Percentiles rank a stretch among this genome's conserved stretches.
phyloP scores from a whole-genome alignment of 2,113 vertebrate species.

The Brachionichthys hirsutus region DNA sequence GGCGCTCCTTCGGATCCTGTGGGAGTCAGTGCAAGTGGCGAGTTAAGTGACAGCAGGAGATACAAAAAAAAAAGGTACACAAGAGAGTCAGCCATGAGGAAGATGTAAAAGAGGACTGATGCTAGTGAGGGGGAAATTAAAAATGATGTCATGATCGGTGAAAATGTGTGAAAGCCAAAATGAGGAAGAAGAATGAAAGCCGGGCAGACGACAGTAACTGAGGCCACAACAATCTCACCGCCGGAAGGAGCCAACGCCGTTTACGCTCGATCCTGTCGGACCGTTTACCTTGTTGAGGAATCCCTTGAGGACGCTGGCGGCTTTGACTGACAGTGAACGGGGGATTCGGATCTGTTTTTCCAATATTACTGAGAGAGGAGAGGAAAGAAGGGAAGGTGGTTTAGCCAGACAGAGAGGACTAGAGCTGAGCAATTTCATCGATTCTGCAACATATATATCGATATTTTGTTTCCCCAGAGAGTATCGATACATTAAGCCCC shows the following conservation, averaged over 20 bases:
- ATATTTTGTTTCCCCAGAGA: no score
- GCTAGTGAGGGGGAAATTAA: not conserved
- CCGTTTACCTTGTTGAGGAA: slow-evolving; percentile 95
- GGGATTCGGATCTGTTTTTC: slow-evolving; percentile 99
- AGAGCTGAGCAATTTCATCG: no score
- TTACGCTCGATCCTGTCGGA: slow-evolving; percentile 11
- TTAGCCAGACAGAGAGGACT: not conserved
- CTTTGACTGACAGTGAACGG: slow-evolving; percentile 96
- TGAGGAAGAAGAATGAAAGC: not conserved
- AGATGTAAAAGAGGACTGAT: slow-evolving; percentile 1
- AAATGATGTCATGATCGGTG: not conserved
- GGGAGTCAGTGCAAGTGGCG: slow-evolving; percentile 20
- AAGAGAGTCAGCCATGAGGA: not conserved
- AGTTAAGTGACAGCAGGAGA: slow-evolving; percentile 27
- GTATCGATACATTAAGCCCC: no score
- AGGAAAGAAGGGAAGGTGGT: slow-evolving; percentile 36
- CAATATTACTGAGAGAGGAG: slow-evolving; percentile 87
- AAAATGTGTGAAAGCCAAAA: not conserved
- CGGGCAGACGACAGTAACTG: not conserved
- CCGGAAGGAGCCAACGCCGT: slow-evolving; percentile 15
- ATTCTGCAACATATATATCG: no score
- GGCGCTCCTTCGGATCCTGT: slow-evolving; percentile 95
- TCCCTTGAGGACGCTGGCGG: slow-evolving; percentile 96
- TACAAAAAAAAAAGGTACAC: not conserved
- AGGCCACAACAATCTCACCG: slow-evolving; percentile 18